Base-by-base conservation (phyloP, 1,140 invertebrate genomes). In the Polypedilum pembai region DNA sequence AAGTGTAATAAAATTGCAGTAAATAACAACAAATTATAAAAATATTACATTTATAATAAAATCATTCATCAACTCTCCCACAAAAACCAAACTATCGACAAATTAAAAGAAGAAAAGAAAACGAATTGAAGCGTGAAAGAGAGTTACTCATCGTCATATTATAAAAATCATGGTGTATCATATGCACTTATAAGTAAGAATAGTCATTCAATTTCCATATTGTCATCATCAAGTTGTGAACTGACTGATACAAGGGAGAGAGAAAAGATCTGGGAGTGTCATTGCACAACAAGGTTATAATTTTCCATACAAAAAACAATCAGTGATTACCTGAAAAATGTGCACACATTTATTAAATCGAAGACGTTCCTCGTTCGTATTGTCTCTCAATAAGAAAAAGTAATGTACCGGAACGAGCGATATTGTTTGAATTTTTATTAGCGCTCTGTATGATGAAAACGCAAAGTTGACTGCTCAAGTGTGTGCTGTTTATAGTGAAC, bases 351-450 rank as follows among this genome's bases (percentile, higher is more conserved):
- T 56, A 56, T 69, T 21, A 69, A 20, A 69, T 69, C 65, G 65
- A 69, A 69, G 65, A 69, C 65, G 65, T 69, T 69, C 65, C 65
- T 69, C 17, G 18, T 20, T 69, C 7, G n/a, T 18, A 69, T 69
- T 69, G n/a, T 18, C 17, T 20, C 20, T 69, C 18, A 8, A 8
- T 18, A 5, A 20, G n/a, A 69, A 20, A 18, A 20, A 69, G 17
- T 69, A 69, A 69, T 69, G 65, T 69, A 20, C 65, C 65, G 20
- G 65, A 69, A 69, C 65, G 45, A 12, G 45, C 45, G 20, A 20
- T 69, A 21, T 69, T 69, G 65, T 21, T 69, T 69, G 8, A 20
- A 20, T n/a, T 69, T 12, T 69, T 18, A 66, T 69, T 69, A 56
- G 45, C n/a, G 45, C 10, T 56, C 45, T 69, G 7, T 69, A 69